Conservation (phyloP, 2,113 vertebrate genomes). For the Cryptotis parvus region DNA sequence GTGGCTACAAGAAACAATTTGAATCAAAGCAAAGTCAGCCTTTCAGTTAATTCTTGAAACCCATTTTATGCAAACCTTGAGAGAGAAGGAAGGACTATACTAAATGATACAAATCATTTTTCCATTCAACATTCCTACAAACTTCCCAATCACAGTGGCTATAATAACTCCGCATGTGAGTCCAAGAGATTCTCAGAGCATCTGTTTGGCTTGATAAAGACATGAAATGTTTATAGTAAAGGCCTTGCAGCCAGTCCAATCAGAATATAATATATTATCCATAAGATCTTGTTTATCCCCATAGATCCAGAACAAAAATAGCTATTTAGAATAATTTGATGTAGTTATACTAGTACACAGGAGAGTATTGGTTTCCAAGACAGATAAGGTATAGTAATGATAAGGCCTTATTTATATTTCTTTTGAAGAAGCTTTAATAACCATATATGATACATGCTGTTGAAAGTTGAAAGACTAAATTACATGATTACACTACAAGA, state of each 20-base stretch:
- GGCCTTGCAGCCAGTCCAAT: no score
- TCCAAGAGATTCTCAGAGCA: background rate
- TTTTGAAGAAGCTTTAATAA: background rate
- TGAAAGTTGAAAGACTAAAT: background rate
- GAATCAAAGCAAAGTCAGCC: background rate
- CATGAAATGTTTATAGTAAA: accelerated
- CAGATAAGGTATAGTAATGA: background rate
- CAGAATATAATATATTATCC: background rate
- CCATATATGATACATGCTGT: background rate
- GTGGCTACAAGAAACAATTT: background rate
- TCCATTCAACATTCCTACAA: background rate
- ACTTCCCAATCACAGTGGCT: background rate
- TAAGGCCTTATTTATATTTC: background rate
- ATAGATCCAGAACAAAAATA: background rate
- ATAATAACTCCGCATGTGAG: background rate
- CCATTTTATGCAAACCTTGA: background rate
- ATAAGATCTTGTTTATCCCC: background rate
- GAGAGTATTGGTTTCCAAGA: background rate
- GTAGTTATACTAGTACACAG: background rate
- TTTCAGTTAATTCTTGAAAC: background rate
- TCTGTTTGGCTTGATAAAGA: background rate
- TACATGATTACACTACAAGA: no score
- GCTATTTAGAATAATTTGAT: no score
- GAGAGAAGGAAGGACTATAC: background rate
- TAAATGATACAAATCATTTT: background rate